Conservation (phyloP, 53 echinoderm and acorn worm genomes). For the Zoroaster sp. region DNA sequence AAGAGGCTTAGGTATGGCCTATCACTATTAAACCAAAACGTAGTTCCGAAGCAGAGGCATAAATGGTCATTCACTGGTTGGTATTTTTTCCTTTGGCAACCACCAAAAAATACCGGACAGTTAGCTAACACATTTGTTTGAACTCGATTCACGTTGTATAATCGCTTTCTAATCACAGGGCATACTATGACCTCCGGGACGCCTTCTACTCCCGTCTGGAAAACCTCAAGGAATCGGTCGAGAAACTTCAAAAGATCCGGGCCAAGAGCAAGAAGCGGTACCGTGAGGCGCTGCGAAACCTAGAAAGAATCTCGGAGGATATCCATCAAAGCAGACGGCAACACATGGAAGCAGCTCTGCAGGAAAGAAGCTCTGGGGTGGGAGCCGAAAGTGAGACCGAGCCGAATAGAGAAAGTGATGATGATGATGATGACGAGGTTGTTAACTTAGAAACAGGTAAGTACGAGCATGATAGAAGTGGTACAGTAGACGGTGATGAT, state of each 20-base stretch:
- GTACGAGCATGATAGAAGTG: too few relatives aligned
- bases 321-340: conserved; percentile 79
- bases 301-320: conserved; percentile 92
- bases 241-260: conserved; percentile 60
- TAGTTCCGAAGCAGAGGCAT: too few relatives aligned
- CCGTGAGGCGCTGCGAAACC: conserved; percentile 67
- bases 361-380: conserved; percentile 61
- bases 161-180: conserved; percentile 6
- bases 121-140: too few relatives aligned
- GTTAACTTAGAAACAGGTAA: neutral
- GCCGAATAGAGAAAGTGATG: neutral
- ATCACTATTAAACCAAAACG: too few relatives aligned
- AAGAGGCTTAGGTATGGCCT: too few relatives aligned
- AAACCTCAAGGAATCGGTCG: conserved; percentile 70
- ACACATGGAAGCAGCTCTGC: neutral
- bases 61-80: too few relatives aligned
- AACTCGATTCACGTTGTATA: neutral
- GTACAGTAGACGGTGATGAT: too few relatives aligned
- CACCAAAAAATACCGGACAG: too few relatives aligned
- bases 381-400: conserved; percentile 65
- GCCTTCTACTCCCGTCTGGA: conserved; percentile 71
- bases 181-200: conserved; percentile 76
- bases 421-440: neutral
- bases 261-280: conserved; percentile 68
- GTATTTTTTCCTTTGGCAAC: neutral